Percentiles rank a stretch among this genome's conserved stretches.
Evolutionary conservation across 2,113 vertebrate genomes (phyloP).

Genomic region (Crotalus viridis): DNA sequence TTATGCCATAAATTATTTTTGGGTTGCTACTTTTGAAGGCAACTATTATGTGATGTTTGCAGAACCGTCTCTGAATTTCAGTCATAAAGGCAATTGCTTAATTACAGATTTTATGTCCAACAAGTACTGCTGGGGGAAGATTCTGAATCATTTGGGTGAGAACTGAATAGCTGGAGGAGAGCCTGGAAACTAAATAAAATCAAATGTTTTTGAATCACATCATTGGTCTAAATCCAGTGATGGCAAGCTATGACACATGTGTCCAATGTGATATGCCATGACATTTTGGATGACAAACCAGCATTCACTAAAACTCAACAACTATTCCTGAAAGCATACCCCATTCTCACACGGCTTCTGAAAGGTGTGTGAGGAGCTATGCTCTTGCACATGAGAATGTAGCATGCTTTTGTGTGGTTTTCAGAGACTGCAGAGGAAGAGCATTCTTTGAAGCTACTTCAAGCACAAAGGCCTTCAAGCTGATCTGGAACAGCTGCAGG

Average conservation of each 20-base stretch:
- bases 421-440: neutral
- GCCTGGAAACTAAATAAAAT: neutral
- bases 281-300: neutral
- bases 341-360: neutral
- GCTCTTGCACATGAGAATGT: neutral
- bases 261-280: neutral
- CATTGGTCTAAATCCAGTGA: neutral
- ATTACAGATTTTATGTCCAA: slow-evolving; percentile 6
- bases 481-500: neutral
- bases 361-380: neutral
- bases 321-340: neutral
- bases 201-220: neutral
- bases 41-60: slow-evolving; percentile 24
- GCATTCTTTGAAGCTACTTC: neutral
- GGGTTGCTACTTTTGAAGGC: slow-evolving; percentile 36
- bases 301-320: neutral
- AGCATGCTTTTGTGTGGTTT: neutral
- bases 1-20: slow-evolving; percentile 56
- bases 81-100: neutral
- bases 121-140: neutral
- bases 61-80: slow-evolving; percentile 27
- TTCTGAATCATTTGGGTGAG: neutral
- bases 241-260: neutral
- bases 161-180: neutral
- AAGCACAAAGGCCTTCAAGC: neutral